Base-by-base conservation (phyloP, 2,888 invertebrate species). In the Drosophila stalkeri region DNA sequence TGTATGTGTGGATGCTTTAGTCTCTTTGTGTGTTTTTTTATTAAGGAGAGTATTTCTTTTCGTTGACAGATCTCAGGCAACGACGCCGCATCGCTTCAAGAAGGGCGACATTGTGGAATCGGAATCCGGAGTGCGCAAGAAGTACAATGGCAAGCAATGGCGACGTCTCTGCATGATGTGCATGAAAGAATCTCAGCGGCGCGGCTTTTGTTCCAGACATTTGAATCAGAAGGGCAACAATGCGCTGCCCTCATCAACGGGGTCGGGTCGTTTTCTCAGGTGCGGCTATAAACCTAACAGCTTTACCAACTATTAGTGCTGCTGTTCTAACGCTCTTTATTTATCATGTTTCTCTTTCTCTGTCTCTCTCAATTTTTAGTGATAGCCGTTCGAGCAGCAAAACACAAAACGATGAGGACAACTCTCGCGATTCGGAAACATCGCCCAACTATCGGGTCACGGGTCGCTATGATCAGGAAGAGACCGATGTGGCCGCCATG, bases 71-170 rank as follows among this genome's bases (percentile, higher is more conserved):
- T 97, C 97, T 94, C 97, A 98, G 94, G 97, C 97, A 92, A 97
- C 97, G 83, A 98, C 98, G 80, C 98, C 98, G 92, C 98, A 98
- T 94, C 98, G 98, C 93, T 98, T 98, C 94, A 98, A 98, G 94
- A 99, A 99, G 94, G 99, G 99, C 80, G 99, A 99, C 93, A 97
- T 99, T 81, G 93, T 93, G 73, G 92, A 92, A 82, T 93, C 93
- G 62, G 93, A 93, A 82, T 92, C 93, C 72, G 99, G 99, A 79
- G 98, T 99, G 88, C 95, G 99, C 16, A 99, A 99, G 94, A 99
- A 99, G 94, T 99, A 98, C 94, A 99, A 99, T 94, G 99, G 99
- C 43, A 99, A 99, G 94, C 99, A 99, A 93, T 99, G 99, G 99
- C 95, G 99, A 75, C 95, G 99, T 88, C 95, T 99, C 77, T 99